Percentiles rank a stretch among this genome's conserved stretches.
These are phyloP conservation scores for Macrobrachium rosenbergii DNA, from an alignment of 1,140 invertebrate species.

Conservation along the genomic window DNA sequence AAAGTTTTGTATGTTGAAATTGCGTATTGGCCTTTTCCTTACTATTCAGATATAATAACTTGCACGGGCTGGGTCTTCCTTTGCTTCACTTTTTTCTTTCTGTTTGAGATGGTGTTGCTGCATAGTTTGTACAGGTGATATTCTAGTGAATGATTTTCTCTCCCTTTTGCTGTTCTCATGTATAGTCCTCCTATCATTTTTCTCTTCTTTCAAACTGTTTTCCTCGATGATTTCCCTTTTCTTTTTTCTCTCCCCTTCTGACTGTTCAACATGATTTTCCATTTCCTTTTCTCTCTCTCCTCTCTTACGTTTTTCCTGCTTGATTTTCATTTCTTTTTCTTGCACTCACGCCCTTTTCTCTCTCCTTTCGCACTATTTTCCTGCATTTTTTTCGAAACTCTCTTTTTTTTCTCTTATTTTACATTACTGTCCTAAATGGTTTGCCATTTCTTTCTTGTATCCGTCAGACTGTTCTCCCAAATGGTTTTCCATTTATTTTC, in stretches of 20 bases:
- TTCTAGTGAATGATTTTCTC: neutral
- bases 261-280: neutral
- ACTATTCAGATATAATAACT: too few species aligned
- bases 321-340: neutral
- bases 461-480: neutral
- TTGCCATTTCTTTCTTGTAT: neutral
- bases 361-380: too few species aligned
- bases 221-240: neutral
- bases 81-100: too few species aligned
- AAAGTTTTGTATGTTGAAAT: too few species aligned
- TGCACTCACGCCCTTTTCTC: too few species aligned
- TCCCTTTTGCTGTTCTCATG: neutral
- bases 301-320: neutral
- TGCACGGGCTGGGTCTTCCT: too few species aligned
- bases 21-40: too few species aligned
- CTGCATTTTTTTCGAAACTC: neutral
- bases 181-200: too few species aligned
- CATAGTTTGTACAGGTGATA: too few species aligned
- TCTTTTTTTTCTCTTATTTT: neutral
- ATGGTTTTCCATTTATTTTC: neutral
- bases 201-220: neutral
- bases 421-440: neutral
- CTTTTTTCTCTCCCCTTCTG: neutral
- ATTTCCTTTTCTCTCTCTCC: neutral
- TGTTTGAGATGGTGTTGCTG: too few species aligned